Percentiles rank a stretch among this genome's conserved stretches.
These are phyloP conservation scores for Myotis pilosus DNA, from an alignment of 2,797 vertebrate genomes.

Conservation along the genomic window DNA sequence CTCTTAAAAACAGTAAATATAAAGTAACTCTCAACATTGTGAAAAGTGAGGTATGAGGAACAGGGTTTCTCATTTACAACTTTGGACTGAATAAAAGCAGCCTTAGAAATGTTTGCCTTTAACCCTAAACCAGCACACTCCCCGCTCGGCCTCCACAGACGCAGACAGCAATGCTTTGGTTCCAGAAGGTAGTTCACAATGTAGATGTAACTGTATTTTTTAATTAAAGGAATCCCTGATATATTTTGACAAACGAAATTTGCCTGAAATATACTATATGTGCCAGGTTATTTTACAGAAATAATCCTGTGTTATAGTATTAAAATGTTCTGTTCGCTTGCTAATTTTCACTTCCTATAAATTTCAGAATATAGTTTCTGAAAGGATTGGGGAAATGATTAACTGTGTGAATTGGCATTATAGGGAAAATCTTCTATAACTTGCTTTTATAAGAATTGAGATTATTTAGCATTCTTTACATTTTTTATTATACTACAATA, in stretches of 20 bases:
- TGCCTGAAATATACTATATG: background rate
- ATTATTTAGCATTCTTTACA: background rate
- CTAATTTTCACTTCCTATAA: background rate
- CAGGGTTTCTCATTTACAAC: background rate
- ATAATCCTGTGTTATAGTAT: background rate
- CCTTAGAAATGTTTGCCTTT: background rate
- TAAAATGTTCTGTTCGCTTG: background rate
- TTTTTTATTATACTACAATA: background rate
- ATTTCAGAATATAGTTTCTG: background rate
- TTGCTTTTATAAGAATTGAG: background rate
- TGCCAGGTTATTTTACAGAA: constrained; percentile 4
- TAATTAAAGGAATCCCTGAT: background rate
- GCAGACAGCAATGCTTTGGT: background rate
- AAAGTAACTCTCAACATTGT: background rate
- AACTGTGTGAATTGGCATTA: background rate
- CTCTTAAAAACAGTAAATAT: background rate
- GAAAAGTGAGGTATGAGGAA: background rate
- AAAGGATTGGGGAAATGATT: background rate
- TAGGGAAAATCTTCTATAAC: background rate
- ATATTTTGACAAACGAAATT: constrained; percentile 14
- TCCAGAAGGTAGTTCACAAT: background rate
- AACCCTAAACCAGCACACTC: background rate
- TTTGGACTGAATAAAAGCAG: background rate
- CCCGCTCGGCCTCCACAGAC: background rate
- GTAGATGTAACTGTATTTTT: background rate